A percentile compares a stretch with the other conserved stretches of the same genome.
Conservation (phyloP, 2,888 invertebrate species). For the Sinohyriopsis cumingii region DNA sequence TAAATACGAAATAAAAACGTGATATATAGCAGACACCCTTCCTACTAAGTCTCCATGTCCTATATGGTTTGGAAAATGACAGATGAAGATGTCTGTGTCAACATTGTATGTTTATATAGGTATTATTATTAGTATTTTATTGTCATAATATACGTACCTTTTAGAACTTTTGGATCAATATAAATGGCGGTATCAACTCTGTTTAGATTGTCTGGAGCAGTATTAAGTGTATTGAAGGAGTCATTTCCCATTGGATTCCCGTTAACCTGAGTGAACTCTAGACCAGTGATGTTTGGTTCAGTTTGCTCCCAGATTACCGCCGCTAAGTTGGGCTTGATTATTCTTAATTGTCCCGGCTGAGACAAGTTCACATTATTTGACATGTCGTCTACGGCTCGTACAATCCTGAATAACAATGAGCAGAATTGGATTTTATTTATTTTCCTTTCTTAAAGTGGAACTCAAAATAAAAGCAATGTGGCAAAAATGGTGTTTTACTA, state of each 20-base stretch:
- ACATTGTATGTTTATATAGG: no score
- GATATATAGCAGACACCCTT: no score
- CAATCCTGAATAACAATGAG: slow-evolving; percentile 20
- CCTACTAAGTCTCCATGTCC: no score
- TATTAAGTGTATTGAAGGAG: slow-evolving; percentile 6
- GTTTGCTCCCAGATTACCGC: slow-evolving; percentile 17
- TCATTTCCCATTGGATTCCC: slow-evolving; percentile 1
- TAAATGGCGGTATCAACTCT: slow-evolving; percentile 38
- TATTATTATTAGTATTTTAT: no score
- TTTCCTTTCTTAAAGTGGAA: background rate
- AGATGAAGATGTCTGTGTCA: no score
- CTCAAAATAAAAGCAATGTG: background rate
- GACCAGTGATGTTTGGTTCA: slow-evolving; percentile 12
- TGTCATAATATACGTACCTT: slow-evolving; percentile 10
- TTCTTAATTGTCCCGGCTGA: background rate
- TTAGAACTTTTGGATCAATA: slow-evolving; percentile 23
- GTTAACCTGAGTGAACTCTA: slow-evolving; percentile 7
- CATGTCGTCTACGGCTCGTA: slow-evolving; percentile 25
- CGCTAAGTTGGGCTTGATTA: slow-evolving; percentile 15
- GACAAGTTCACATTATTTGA: slow-evolving; percentile 8
- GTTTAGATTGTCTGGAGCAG: slow-evolving; percentile 5
- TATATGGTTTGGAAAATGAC: no score
- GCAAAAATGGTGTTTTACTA: no score
- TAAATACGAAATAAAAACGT: no score
- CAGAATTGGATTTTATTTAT: no score